Evolutionary conservation across 2,797 vertebrate genomes (phyloP).

Genomic region (Zonotrichia albicollis): DNA sequence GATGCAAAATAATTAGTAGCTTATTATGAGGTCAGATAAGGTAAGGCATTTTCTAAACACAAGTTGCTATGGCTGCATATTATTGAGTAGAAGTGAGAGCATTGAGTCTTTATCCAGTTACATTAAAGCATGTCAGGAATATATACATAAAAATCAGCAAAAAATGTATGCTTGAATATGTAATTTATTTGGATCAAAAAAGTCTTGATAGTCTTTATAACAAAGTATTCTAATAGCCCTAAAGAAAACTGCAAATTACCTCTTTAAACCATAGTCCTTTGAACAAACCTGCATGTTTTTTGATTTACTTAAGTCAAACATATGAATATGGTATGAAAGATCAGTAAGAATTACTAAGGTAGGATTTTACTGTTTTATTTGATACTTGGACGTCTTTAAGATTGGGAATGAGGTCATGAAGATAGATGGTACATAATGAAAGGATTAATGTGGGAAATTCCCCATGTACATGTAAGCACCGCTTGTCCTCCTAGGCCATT

Average conservation of each 20-base stretch:
- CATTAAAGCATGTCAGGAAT: background rate
- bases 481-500: background rate
- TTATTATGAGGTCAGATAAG: constrained; percentile 4
- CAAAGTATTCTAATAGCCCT: background rate
- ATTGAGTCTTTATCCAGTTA: background rate
- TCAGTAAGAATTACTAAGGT: background rate
- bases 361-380: background rate
- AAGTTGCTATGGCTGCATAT: background rate
- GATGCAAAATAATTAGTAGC: constrained; percentile 14
- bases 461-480: background rate
- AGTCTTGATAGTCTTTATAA: background rate
- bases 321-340: background rate
- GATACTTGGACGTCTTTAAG: background rate
- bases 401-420: background rate
- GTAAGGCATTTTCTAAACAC: constrained; percentile 5
- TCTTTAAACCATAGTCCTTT: background rate
- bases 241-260: background rate
- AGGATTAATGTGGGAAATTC: background rate
- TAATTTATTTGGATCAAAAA: background rate
- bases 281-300: background rate
- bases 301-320: background rate
- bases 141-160: background rate
- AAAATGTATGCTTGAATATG: background rate
- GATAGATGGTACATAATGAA: background rate
- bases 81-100: background rate